Conservation (phyloP, 2,113 vertebrate species). For the Ceuthmochares aereus region DNA sequence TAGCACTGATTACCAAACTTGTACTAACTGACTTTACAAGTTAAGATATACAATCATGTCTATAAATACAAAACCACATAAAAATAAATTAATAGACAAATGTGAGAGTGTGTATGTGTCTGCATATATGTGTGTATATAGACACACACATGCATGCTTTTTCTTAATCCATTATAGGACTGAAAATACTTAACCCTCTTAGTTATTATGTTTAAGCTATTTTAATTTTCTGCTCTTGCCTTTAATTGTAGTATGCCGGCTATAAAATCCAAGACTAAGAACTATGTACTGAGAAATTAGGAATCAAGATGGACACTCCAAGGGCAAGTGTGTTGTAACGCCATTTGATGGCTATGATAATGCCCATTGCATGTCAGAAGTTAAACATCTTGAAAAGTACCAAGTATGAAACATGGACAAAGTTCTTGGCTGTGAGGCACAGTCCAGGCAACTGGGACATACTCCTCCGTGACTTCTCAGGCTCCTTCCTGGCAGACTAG, state of each 20-base stretch:
- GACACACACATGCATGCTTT: fast-evolving
- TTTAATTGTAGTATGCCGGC: neutral
- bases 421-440: neutral
- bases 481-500: neutral
- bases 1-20: neutral
- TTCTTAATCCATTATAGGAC: neutral
- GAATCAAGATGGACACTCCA: neutral
- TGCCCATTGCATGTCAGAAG: neutral
- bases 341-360: neutral
- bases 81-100: neutral
- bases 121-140: neutral
- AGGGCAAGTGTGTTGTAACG: neutral
- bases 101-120: neutral
- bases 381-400: neutral
- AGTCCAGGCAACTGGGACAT: neutral
- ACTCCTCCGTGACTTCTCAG: neutral
- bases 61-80: neutral
- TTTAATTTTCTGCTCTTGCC: neutral
- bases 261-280: neutral
- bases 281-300: neutral
- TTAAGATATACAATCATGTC: neutral
- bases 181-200: neutral
- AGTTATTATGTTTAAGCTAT: neutral
- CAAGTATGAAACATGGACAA: neutral
- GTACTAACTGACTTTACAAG: neutral